Base-by-base conservation (phyloP, 1,140 invertebrate species). In the Drosophila erecta region DNA sequence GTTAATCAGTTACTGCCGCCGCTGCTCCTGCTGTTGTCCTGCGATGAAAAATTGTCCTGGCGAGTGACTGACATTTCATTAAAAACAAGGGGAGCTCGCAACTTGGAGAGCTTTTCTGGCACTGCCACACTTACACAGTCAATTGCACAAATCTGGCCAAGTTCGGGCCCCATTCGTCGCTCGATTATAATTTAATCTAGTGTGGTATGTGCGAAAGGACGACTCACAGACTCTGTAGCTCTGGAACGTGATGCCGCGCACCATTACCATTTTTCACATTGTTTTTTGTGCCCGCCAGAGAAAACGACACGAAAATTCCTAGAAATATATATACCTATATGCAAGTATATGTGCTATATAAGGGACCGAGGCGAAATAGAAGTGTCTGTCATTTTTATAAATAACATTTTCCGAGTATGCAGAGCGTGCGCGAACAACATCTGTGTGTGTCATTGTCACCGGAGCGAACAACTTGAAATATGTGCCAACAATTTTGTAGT, bases 381-480 rank as follows among this genome's bases (percentile, higher is more conserved):
- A 86, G 81, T 86, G 81, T 87, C 83, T 87, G 83, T 86, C 81
- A 87, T 86, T 86, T 86, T 87, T 87, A 89, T 86, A 86, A 86
- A 87, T 81, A 86, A 86, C 79, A 86, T 79, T 87, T 71, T 78
- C 38, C 54, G 56, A 62, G 44, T 65, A 67, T 62, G 41, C 56
- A 37, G 53, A 58, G 66, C 37, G 38, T 27, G 22, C 37, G 61
- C 10, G 15, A 22, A 4, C 12, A 71, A 43, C 60, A 83, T 59
- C 54, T 79, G 74, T 70, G 76, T 70, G 66, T 72, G 81, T 86
- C 81, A 85, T 86, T 85, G 81, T 79, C 81, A 86, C 74, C 54
- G 43, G 41, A 35, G 41, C 60, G 27, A 5, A 56, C 65, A 56
- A 86, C 81, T 86, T 81, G 85, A 86, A 87, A 87, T 76, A 86